phyloP scores from a whole-genome alignment of 2,797 vertebrate species.

The Rhabdophis nuchalis region DNA sequence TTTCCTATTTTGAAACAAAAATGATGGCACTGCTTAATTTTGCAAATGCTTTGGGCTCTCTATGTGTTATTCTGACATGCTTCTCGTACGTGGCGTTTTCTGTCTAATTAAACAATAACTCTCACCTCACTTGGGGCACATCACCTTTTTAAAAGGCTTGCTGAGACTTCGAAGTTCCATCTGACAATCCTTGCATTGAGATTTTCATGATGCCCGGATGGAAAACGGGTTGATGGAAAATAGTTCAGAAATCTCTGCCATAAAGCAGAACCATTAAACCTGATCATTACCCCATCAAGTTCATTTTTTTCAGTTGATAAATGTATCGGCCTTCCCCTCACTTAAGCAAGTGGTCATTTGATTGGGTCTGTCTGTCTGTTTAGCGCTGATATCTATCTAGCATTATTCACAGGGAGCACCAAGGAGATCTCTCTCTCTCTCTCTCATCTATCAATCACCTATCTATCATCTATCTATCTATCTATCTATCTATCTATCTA shows the following conservation, averaged over 20 bases:
- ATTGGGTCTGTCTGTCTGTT: not conserved
- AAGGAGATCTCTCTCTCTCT: too few relatives aligned
- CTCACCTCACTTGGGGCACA: not conserved
- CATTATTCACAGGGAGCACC: too few relatives aligned
- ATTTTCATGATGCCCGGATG: slow-evolving; percentile 14
- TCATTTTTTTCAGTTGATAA: slow-evolving; percentile 39
- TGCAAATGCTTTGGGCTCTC: slow-evolving; percentile 12
- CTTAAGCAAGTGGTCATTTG: not conserved
- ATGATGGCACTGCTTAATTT: not conserved
- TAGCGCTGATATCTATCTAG: too few relatives aligned
- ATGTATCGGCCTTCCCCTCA: slow-evolving; percentile 11
- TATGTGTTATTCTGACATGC: slow-evolving; percentile 14
- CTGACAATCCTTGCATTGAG: not conserved
- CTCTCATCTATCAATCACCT: too few relatives aligned
- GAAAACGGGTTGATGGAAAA: not conserved
- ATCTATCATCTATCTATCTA: too few relatives aligned
- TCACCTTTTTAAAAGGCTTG: slow-evolving; percentile 21
- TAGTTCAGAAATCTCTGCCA: slow-evolving; percentile 23
- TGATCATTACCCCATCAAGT: slow-evolving; percentile 1
- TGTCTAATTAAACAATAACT: slow-evolving; percentile 60
- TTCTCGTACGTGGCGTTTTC: slow-evolving; percentile 41
- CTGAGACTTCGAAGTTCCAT: slow-evolving; percentile 20
- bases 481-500: too few relatives aligned
- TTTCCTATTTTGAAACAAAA: slow-evolving; percentile 23
- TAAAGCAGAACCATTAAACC: slow-evolving; percentile 50